These are phyloP conservation scores for Leptinotarsa defecta DNA, from an alignment of 1,140 invertebrate species.

Conservation along the genomic window DNA sequence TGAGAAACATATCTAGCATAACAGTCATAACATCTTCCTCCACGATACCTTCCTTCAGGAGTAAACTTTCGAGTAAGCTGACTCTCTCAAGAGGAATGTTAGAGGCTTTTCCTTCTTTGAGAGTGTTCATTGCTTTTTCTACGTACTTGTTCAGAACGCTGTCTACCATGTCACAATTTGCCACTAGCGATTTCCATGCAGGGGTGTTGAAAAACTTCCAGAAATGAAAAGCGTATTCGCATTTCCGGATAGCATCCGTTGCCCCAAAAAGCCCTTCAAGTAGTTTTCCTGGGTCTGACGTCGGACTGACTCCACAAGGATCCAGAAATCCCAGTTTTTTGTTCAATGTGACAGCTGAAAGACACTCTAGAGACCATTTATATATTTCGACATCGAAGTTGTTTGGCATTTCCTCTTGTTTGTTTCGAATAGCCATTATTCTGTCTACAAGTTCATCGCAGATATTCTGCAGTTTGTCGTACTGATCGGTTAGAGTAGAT, in stretches of 20 bases:
- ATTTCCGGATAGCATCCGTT: slow-evolving; percentile 65
- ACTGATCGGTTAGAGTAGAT: slow-evolving; percentile 53
- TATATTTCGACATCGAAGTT: slow-evolving; percentile 65
- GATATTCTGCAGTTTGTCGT: slow-evolving; percentile 53
- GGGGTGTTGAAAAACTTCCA: slow-evolving; percentile 72
- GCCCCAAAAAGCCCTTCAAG: slow-evolving; percentile 64
- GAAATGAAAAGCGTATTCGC: slow-evolving; percentile 60
- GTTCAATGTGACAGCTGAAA: slow-evolving; percentile 57
- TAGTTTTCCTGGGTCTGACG: slow-evolving; percentile 63
- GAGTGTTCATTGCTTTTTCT: slow-evolving; percentile 36
- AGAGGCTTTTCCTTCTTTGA: slow-evolving; percentile 44
- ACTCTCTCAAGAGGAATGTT: slow-evolving; percentile 35
- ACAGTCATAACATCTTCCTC: slow-evolving; percentile 66
- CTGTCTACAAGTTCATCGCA: slow-evolving; percentile 58
- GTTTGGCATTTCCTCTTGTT: slow-evolving; percentile 65
- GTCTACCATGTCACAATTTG: slow-evolving; percentile 50
- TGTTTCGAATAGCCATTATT: slow-evolving; percentile 60
- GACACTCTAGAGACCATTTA: slow-evolving; percentile 71
- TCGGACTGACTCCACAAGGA: slow-evolving; percentile 59
- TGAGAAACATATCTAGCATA: slow-evolving; percentile 67
- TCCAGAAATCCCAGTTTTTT: slow-evolving; percentile 50
- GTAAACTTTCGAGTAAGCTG: slow-evolving; percentile 57
- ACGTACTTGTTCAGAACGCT: slow-evolving; percentile 46
- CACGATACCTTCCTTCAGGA: slow-evolving; percentile 61
- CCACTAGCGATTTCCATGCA: slow-evolving; percentile 62